These are phyloP conservation scores for Datnioides undecimradiatus DNA, from an alignment of 2,113 vertebrate species.

Conservation along the genomic window DNA sequence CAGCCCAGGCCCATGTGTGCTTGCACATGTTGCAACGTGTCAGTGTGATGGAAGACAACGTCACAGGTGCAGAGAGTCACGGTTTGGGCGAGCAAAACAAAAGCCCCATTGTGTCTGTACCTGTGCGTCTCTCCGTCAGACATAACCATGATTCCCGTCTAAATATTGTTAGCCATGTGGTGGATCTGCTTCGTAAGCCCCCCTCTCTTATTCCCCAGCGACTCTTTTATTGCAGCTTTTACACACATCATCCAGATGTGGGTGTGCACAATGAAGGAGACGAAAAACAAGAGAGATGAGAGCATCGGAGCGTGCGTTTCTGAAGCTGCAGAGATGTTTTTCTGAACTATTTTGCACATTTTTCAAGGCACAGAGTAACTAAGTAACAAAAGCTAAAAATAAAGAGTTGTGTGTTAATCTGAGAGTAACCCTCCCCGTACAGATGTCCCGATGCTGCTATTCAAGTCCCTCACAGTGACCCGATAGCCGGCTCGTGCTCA, in stretches of 20 bases:
- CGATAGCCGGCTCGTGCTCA: slow-evolving; percentile 58
- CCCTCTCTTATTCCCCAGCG: neutral
- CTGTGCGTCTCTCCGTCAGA: slow-evolving; percentile 17
- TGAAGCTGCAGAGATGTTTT: slow-evolving; percentile 20
- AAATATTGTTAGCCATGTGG: slow-evolving; percentile 66
- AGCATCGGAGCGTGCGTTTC: neutral
- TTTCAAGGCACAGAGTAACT: neutral
- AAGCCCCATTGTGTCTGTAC: slow-evolving; percentile 46
- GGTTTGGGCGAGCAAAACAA: slow-evolving; percentile 41
- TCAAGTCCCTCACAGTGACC: slow-evolving; percentile 42
- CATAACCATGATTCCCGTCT: slow-evolving; percentile 52
- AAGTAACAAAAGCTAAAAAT: slow-evolving; percentile 47
- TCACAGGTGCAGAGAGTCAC: slow-evolving; percentile 1
- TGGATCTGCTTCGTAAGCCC: neutral
- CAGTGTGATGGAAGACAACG: slow-evolving; percentile 18
- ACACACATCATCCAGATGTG: slow-evolving; percentile 48
- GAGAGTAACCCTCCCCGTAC: neutral
- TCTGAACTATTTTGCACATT: slow-evolving; percentile 3
- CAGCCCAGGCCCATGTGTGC: slow-evolving; percentile 13
- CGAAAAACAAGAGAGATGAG: neutral
- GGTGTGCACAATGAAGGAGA: neutral
- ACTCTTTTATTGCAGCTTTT: slow-evolving; percentile 14
- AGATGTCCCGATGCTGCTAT: neutral
- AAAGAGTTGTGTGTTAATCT: slow-evolving; percentile 17
- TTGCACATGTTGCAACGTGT: slow-evolving; percentile 45